Conservation (phyloP, 1,140 invertebrate species). For the Hyposmocoma kahamanoa region DNA sequence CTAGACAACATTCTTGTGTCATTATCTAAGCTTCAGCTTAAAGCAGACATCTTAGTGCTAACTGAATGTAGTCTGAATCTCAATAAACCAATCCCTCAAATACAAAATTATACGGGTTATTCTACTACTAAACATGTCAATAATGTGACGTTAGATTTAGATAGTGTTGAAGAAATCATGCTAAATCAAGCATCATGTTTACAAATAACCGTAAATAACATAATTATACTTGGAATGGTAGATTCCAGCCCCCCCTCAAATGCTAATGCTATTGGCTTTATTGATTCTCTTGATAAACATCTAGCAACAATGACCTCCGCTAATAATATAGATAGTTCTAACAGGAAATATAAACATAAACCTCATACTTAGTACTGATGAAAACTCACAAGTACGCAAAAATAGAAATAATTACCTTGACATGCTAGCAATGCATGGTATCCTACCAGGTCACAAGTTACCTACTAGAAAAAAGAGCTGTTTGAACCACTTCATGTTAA, state of each 20-base stretch:
- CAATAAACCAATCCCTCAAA: not conserved
- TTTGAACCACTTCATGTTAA: not conserved
- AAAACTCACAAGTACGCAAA: not conserved
- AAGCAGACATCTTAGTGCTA: not conserved
- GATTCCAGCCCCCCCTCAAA: not conserved
- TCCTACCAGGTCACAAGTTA: not conserved
- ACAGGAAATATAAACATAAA: constrained; percentile 6
- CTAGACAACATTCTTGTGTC: not conserved
- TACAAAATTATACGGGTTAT: not conserved
- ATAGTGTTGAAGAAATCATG: not conserved
- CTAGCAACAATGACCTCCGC: not conserved
- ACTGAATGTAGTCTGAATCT: constrained; percentile 1
- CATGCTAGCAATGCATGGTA: no score
- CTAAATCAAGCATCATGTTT: no score
- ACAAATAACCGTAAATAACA: no score
- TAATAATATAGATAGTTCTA: not conserved
- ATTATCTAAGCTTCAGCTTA: not conserved
- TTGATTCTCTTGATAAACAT: no score
- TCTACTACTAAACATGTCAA: not conserved
- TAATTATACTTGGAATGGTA: not conserved
- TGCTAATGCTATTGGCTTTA: not conserved
- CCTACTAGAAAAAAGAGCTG: not conserved
- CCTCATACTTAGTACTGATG: not conserved
- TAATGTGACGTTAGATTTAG: not conserved
- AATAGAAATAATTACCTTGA: no score